Conservation (phyloP, 2,797 vertebrate genomes). For the Acestrorhynchus altus region DNA sequence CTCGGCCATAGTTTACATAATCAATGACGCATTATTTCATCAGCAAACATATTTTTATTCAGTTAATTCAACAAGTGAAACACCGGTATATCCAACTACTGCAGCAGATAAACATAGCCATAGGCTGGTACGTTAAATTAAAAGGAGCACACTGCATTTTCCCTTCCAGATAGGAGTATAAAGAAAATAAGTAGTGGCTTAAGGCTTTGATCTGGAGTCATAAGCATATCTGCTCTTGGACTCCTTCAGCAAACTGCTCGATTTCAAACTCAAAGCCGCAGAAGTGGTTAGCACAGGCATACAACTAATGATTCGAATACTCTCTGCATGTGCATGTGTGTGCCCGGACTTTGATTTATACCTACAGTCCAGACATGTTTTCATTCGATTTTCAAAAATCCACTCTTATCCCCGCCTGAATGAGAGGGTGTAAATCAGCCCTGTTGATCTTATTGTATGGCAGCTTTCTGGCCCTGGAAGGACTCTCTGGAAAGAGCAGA, state of each 20-base stretch:
- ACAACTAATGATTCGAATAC: slow-evolving; percentile 54
- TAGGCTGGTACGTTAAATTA: slow-evolving; percentile 43
- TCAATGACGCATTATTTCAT: slow-evolving; percentile 41
- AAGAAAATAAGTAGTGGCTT: slow-evolving; percentile 53
- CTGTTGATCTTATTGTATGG: slow-evolving; percentile 63
- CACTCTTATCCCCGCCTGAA: slow-evolving; percentile 57
- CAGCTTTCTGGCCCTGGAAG: slow-evolving; percentile 56
- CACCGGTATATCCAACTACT: slow-evolving; percentile 45
- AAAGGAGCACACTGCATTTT: slow-evolving; percentile 45
- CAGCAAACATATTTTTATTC: slow-evolving; percentile 28
- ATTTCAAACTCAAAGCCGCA: slow-evolving; percentile 43
- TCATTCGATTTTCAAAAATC: slow-evolving; percentile 65
- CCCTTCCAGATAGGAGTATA: slow-evolving; percentile 42
- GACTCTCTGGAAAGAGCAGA: slow-evolving; percentile 59
- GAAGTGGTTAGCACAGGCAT: slow-evolving; percentile 50
- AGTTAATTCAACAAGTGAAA: slow-evolving; percentile 44
- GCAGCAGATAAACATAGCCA: slow-evolving; percentile 51
- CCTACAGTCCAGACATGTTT: slow-evolving; percentile 67
- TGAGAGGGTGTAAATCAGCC: slow-evolving; percentile 62
- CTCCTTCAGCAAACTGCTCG: slow-evolving; percentile 22
- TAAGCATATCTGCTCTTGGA: slow-evolving; percentile 33
- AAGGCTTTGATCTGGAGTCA: slow-evolving; percentile 51
- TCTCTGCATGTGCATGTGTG: slow-evolving; percentile 28
- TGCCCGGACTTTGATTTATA: slow-evolving; percentile 64
- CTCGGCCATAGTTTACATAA: slow-evolving; percentile 27